phyloP scores from a whole-genome alignment of 2,888 invertebrate genomes.

The Cephalotes varians region DNA sequence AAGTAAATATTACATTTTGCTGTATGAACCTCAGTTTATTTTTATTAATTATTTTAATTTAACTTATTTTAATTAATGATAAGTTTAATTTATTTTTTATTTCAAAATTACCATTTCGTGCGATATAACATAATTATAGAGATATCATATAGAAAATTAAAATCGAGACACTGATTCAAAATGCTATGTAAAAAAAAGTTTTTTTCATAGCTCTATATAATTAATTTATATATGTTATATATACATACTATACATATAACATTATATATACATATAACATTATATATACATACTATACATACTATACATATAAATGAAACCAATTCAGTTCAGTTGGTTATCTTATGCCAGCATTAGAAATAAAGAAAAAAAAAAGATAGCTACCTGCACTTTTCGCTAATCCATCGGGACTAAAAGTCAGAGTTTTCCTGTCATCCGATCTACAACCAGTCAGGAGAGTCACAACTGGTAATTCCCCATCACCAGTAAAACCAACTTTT shows the following conservation, averaged over 20 bases:
- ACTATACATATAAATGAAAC: not conserved
- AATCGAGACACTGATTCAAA: not conserved
- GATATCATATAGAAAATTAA: not conserved
- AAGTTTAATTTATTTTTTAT: not conserved
- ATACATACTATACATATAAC: too few species aligned
- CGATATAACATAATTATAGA: not conserved
- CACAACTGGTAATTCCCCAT: conserved; percentile 88
- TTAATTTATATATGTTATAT: conserved; percentile 4
- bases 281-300: not conserved
- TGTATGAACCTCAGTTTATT: too few species aligned
- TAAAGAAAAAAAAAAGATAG: not conserved
- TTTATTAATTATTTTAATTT: too few species aligned
- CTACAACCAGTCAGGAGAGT: conserved; percentile 91
- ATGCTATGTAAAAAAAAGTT: conserved; percentile 2
- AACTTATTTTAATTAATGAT: too few species aligned
- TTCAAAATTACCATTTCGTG: not conserved
- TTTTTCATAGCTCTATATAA: not conserved
- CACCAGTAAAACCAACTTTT: conserved; percentile 81
- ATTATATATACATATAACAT: not conserved
- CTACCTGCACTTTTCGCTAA: conserved; percentile 91
- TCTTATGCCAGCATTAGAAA: not conserved
- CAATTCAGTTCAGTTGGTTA: not conserved
- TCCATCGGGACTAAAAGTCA: conserved; percentile 90
- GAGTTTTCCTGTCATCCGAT: conserved; percentile 87
- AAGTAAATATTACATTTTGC: not conserved